These are phyloP conservation scores for Marcusenius ussheri DNA, from an alignment of 2,113 vertebrate genomes.

Conservation along the genomic window DNA sequence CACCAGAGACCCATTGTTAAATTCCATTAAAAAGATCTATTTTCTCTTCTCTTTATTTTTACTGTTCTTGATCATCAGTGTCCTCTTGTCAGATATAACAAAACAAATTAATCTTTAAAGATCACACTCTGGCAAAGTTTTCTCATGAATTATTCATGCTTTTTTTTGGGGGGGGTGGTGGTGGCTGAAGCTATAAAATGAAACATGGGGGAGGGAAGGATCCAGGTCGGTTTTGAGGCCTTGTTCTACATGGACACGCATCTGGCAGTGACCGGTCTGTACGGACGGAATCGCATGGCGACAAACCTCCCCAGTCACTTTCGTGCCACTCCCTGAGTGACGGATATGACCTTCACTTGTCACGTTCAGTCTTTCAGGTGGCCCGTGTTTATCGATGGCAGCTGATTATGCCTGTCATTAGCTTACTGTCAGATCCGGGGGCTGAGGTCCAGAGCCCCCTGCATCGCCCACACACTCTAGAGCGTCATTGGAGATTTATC, in stretches of 20 bases:
- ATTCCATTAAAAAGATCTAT: constrained; percentile 66
- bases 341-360: not conserved
- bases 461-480: not conserved
- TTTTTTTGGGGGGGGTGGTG: not conserved
- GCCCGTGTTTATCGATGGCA: not conserved
- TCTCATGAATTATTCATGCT: constrained; percentile 12
- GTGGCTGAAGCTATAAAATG: not conserved
- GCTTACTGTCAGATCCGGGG: not conserved
- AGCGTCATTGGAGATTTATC: not conserved
- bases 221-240: not conserved
- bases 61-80: constrained; percentile 42
- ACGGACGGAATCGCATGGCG: not conserved
- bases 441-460: not conserved
- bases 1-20: constrained; percentile 65
- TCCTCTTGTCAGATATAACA: constrained; percentile 41
- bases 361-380: not conserved
- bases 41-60: constrained; percentile 53
- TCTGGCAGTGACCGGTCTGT: not conserved
- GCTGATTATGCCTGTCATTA: not conserved
- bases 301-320: not conserved
- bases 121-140: constrained; percentile 44
- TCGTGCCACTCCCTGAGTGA: not conserved
- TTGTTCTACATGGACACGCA: not conserved
- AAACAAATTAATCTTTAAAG: constrained; percentile 57
- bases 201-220: not conserved